phyloP scores from a whole-genome alignment of 2,888 invertebrate species.

The Tetramorium bicarinatum region DNA sequence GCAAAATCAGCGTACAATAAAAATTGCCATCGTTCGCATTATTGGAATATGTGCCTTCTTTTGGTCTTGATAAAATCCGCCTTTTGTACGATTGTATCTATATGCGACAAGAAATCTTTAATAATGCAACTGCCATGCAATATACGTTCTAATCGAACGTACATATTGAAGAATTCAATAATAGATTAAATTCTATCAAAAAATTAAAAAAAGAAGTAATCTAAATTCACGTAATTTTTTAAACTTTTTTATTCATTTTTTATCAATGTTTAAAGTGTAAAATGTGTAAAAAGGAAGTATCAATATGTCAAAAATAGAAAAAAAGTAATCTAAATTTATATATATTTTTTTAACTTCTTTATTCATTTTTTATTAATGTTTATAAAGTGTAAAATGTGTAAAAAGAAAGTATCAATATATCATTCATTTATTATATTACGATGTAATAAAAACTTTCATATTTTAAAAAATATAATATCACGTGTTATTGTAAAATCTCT shows the following conservation, averaged over 20 bases:
- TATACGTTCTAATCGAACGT: neutral
- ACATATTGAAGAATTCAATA: neutral
- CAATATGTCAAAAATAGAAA: neutral
- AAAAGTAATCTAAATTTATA: constrained; percentile 1
- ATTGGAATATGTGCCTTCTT: neutral
- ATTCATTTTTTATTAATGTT: neutral
- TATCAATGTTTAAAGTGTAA: constrained; percentile 5
- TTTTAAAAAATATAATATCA: neutral
- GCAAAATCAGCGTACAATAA: constrained; percentile 17
- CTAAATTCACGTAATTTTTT: neutral
- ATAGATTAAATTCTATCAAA: neutral
- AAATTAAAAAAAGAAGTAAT: constrained; percentile 4
- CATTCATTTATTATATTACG: neutral
- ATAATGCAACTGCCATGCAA: neutral
- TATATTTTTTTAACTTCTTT: neutral
- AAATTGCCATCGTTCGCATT: neutral
- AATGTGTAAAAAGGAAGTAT: neutral
- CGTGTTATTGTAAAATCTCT: neutral
- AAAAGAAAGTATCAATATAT: neutral
- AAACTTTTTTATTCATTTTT: neutral
- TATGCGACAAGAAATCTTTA: neutral
- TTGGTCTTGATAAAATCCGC: neutral
- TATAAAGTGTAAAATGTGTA: neutral
- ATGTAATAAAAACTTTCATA: constrained; percentile 7
- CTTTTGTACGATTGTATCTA: neutral